Conservation (phyloP, 2,888 invertebrate species). For the Trichogramma dendrolimi region DNA sequence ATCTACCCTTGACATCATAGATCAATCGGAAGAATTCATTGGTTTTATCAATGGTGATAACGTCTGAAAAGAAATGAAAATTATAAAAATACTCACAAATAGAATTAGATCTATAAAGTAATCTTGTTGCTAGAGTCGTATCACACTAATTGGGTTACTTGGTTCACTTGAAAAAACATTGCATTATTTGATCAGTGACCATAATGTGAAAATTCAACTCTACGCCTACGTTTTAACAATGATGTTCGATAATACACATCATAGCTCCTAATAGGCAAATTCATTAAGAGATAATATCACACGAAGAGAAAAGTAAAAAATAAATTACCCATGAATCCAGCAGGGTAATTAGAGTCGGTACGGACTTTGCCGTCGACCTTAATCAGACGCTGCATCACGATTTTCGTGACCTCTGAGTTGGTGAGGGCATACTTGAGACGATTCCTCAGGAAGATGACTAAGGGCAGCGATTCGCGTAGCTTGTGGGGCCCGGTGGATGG, state of each 20-base stretch:
- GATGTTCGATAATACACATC: slow-evolving; percentile 32
- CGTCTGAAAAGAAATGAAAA: slow-evolving; percentile 67
- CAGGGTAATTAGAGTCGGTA: slow-evolving; percentile 95
- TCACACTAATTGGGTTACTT: slow-evolving; percentile 53
- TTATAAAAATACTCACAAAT: not conserved
- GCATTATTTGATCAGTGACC: slow-evolving; percentile 54
- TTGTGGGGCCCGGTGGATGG: slow-evolving; percentile 98
- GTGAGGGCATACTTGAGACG: slow-evolving; percentile 97
- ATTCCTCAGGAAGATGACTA: slow-evolving; percentile 95
- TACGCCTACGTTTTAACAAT: slow-evolving; percentile 48
- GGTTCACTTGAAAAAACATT: slow-evolving; percentile 44
- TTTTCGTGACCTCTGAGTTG: slow-evolving; percentile 93
- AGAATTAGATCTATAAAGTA: no score
- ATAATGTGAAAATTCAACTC: slow-evolving; percentile 47
- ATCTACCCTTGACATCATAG: slow-evolving; percentile 98
- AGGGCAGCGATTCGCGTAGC: slow-evolving; percentile 90
- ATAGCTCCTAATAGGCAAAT: slow-evolving; percentile 40
- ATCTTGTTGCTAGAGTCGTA: no score
- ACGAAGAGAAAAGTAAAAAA: not conserved
- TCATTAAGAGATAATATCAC: no score
- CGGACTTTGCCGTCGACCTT: slow-evolving; percentile 98
- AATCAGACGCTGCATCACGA: slow-evolving; percentile 95
- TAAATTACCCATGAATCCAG: slow-evolving; percentile 94
- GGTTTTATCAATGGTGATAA: slow-evolving; percentile 96
- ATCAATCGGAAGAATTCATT: slow-evolving; percentile 96